These are phyloP conservation scores for Phodopus roborovskii DNA, from an alignment of 2,113 vertebrate species.

Conservation along the genomic window DNA sequence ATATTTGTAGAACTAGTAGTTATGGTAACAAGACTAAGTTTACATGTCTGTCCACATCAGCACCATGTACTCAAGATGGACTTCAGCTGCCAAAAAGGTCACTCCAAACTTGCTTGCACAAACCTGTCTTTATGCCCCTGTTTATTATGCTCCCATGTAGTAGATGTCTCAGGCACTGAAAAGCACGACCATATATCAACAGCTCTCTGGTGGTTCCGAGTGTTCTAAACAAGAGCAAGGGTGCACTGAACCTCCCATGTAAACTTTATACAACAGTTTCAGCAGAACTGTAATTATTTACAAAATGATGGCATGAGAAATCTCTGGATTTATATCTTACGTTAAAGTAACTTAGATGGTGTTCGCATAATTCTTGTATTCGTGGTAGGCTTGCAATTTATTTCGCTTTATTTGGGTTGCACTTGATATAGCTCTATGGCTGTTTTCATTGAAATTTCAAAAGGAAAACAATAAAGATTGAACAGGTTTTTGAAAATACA, in stretches of 20 bases:
- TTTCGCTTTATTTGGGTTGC: conserved; percentile 84
- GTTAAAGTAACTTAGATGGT: conserved; percentile 89
- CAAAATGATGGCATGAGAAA: conserved; percentile 95
- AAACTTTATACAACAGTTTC: conserved; percentile 99
- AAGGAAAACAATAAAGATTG: conserved; percentile 35
- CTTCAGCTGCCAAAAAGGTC: conserved; percentile 93
- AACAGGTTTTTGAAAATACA: conserved; percentile 65
- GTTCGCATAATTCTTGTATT: conserved; percentile 86
- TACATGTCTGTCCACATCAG: conserved; percentile 90
- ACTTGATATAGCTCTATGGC: conserved; percentile 77
- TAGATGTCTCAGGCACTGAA: conserved; percentile 95
- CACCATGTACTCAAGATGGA: conserved; percentile 89
- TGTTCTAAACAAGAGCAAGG: conserved; percentile 99
- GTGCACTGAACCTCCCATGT: conserved; percentile 99
- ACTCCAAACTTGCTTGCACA: conserved; percentile 92
- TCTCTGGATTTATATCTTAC: conserved; percentile 93
- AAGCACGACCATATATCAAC: conserved; percentile 98
- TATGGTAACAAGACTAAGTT: conserved; percentile 88
- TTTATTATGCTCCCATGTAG: conserved; percentile 98
- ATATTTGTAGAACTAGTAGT: conserved; percentile 89
- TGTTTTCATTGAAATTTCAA: conserved; percentile 74
- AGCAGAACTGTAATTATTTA: conserved; percentile 99
- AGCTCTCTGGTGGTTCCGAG: conserved; percentile 98
- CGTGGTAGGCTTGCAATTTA: conserved; percentile 84
- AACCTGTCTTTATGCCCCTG: conserved; percentile 99